Conservation (phyloP, 2,888 invertebrate genomes). For the Drosophila trichaetosa region DNA sequence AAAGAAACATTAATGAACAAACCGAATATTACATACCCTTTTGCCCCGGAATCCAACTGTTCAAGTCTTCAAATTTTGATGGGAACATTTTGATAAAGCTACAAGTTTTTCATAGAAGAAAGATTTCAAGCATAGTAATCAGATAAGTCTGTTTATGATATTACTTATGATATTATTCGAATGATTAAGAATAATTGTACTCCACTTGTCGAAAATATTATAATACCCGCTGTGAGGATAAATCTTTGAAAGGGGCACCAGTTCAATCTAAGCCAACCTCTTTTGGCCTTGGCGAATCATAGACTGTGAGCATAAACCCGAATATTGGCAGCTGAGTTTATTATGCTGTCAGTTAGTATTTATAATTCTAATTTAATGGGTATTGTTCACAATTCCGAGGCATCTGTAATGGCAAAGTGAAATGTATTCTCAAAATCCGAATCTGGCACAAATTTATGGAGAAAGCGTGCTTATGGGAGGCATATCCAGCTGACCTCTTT, state of each 20-base stretch:
- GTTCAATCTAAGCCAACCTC: conserved; percentile 33
- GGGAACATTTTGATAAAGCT: neutral
- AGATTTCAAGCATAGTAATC: neutral
- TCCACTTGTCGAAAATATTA: neutral
- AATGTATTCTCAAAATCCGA: conserved; percentile 2
- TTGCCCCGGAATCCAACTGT: neutral
- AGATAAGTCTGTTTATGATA: neutral
- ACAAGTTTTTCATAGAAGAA: neutral
- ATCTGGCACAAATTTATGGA: conserved; percentile 12
- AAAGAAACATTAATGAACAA: neutral
- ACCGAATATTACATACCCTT: neutral
- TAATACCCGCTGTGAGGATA: neutral
- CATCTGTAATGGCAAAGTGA: conserved; percentile 12
- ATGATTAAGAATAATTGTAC: neutral
- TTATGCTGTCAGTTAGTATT: neutral
- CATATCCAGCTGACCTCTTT: neutral
- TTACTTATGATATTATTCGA: too few species aligned
- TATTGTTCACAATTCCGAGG: conserved; percentile 23
- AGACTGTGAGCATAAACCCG: conserved; percentile 14
- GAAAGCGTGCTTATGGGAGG: neutral
- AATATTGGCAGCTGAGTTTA: conserved; percentile 24
- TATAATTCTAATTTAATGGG: conserved; percentile 18
- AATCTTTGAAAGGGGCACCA: neutral
- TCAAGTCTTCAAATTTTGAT: neutral
- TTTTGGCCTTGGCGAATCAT: conserved; percentile 34